phyloP scores from a whole-genome alignment of 2,113 vertebrate genomes.

The Aix galericulata region DNA sequence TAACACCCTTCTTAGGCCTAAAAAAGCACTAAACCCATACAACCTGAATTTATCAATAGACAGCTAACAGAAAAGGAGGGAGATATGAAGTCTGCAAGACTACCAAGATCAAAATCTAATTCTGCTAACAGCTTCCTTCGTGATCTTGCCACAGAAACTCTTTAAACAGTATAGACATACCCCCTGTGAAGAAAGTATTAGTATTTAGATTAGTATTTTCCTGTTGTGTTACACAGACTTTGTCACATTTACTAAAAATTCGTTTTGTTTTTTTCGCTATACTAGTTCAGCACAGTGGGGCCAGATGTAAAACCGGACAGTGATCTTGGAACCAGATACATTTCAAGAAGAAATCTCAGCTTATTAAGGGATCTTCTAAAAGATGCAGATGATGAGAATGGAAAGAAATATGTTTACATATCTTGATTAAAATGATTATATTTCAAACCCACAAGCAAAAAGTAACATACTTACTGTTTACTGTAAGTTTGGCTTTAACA shows the following conservation, averaged over 20 bases:
- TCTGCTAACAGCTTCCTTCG: neutral
- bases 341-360: neutral
- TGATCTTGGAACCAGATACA: neutral
- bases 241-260: neutral
- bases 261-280: neutral
- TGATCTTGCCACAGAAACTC: neutral
- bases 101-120: neutral
- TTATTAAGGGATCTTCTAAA: neutral
- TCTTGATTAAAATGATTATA: neutral
- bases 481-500: conserved; percentile 93
- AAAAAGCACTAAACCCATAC: neutral
- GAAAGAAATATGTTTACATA: neutral
- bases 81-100: neutral
- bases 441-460: neutral
- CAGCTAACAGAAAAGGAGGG: neutral
- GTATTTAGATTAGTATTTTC: neutral
- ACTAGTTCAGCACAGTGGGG: neutral
- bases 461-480: conserved; percentile 88
- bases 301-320: neutral
- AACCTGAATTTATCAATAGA: neutral
- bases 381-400: neutral
- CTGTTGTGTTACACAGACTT: neutral
- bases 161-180: neutral
- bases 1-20: neutral
- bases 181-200: neutral